These are phyloP conservation scores for Gastracanthus pulcherrimus DNA, from an alignment of 2,888 invertebrate genomes.

Conservation along the genomic window DNA sequence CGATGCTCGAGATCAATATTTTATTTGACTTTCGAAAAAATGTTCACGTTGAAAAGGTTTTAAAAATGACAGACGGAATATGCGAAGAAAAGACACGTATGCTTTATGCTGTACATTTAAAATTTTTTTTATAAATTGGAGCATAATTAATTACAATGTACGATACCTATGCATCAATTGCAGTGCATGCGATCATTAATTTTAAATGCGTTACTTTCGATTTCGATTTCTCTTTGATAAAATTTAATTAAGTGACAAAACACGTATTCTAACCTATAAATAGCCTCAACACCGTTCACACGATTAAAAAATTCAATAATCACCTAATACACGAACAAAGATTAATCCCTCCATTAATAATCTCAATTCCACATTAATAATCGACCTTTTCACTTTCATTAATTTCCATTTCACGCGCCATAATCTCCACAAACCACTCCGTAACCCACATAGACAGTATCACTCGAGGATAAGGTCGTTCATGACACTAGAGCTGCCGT, in stretches of 20 bases:
- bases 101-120: too few species aligned
- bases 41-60: too few species aligned
- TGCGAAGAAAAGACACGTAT: too few species aligned
- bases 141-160: too few species aligned
- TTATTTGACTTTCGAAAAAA: too few species aligned
- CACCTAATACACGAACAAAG: background rate
- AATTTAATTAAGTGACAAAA: background rate
- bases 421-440: background rate
- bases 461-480: background rate
- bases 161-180: background rate
- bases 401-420: background rate
- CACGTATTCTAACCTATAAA: too few species aligned
- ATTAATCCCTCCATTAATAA: background rate
- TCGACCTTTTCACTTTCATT: slow-evolving; percentile 3
- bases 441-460: background rate
- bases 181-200: background rate
- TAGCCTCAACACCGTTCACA: too few species aligned
- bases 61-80: too few species aligned
- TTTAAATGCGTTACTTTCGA: background rate
- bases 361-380: too few species aligned
- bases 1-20: too few species aligned
- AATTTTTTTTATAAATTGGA: too few species aligned
- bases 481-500: background rate
- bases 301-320: too few species aligned
- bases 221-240: background rate